Conservation (phyloP, 2,888 invertebrate genomes). For the Conomelus anceps region DNA sequence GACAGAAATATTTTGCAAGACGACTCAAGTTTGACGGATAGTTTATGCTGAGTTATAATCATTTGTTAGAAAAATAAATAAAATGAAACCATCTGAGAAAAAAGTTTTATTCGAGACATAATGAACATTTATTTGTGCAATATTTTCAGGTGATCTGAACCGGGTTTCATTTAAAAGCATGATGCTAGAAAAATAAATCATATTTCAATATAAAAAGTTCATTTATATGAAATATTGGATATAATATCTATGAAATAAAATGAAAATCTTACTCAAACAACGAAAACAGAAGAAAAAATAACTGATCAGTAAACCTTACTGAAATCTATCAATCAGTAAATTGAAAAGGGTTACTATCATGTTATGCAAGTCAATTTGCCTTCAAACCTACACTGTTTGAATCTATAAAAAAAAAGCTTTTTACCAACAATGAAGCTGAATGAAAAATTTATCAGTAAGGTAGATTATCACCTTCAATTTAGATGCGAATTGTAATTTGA, state of each 20-base stretch:
- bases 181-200: background rate
- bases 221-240: background rate
- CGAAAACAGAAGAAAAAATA: background rate
- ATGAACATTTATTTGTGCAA: background rate
- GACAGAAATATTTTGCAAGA: background rate
- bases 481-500: background rate
- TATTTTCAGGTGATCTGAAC: background rate
- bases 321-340: background rate
- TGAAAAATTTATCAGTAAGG: background rate
- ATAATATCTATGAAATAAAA: background rate
- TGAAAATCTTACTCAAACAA: background rate
- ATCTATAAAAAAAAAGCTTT: background rate
- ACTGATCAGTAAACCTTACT: background rate
- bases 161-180: background rate
- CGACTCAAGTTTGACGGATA: background rate
- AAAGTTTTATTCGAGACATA: background rate
- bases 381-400: background rate
- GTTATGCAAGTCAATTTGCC: background rate
- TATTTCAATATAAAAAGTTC: background rate
- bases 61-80: background rate
- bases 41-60: background rate
- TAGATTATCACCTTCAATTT: background rate
- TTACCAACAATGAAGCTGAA: background rate
- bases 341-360: background rate
- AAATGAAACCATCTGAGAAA: background rate